phyloP scores from a whole-genome alignment of 2,797 vertebrate species.

The Phrynocephalus vlangalii region DNA sequence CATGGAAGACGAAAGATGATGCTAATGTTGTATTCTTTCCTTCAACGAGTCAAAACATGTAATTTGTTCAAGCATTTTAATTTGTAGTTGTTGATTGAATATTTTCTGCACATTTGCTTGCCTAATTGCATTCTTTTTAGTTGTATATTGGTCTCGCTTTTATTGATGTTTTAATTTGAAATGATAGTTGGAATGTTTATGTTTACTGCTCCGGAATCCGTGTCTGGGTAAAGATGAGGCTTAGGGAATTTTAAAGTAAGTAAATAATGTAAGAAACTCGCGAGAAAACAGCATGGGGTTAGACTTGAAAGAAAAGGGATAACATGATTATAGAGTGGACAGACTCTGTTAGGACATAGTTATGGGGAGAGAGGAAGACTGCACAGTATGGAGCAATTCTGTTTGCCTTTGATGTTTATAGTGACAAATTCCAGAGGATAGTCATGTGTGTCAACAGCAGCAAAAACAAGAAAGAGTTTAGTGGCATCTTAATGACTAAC shows the following conservation, averaged over 20 bases:
- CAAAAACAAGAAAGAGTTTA: neutral
- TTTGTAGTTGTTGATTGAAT: neutral
- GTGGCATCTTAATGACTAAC: neutral
- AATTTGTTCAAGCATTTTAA: neutral
- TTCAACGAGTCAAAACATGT: neutral
- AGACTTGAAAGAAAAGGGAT: neutral
- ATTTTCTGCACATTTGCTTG: neutral
- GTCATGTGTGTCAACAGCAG: neutral
- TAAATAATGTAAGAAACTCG: too few species aligned
- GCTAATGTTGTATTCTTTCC: neutral
- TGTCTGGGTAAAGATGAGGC: neutral
- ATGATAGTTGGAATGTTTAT: neutral
- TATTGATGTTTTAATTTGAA: neutral
- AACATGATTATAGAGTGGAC: neutral
- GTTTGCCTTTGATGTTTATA: conserved; percentile 7
- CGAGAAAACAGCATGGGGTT: neutral
- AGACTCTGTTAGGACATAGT: neutral
- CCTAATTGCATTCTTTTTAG: neutral
- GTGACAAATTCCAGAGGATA: neutral
- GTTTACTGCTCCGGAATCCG: too few species aligned
- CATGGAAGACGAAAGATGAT: neutral
- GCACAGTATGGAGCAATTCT: neutral
- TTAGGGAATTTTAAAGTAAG: neutral
- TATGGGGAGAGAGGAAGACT: neutral
- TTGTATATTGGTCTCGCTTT: neutral